Evolutionary conservation across 2,113 vertebrate species (phyloP).

Genomic region (Gnathonemus echidnorhynchus): DNA sequence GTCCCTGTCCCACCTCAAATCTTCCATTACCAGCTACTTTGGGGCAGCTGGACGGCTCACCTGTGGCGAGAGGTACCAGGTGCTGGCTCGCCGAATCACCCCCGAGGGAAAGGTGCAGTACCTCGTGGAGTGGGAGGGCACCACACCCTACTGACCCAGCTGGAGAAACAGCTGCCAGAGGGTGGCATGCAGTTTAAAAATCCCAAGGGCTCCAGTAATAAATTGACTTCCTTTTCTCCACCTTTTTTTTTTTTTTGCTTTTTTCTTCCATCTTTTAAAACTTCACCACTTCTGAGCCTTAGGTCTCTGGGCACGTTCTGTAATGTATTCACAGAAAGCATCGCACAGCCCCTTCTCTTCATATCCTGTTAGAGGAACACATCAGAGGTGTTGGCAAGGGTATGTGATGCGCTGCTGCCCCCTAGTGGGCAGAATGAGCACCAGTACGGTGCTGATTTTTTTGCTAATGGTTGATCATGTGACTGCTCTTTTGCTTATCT

Average conservation of each 20-base stretch:
- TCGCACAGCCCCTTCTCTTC: neutral
- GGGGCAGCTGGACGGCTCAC: slow-evolving; percentile 78
- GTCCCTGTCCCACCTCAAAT: slow-evolving; percentile 82
- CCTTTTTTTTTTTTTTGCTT: neutral
- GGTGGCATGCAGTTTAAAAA: neutral
- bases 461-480: neutral
- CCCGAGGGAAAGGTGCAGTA: slow-evolving; percentile 88
- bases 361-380: neutral
- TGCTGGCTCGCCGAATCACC: slow-evolving; percentile 81
- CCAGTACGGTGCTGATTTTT: neutral
- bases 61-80: slow-evolving; percentile 86
- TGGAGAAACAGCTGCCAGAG: neutral
- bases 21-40: slow-evolving; percentile 89
- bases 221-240: neutral
- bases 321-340: neutral
- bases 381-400: neutral
- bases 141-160: slow-evolving; percentile 75
- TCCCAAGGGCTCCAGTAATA: neutral
- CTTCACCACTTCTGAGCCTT: neutral
- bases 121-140: slow-evolving; percentile 91
- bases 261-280: neutral
- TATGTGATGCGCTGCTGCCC: neutral
- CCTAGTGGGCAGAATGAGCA: neutral
- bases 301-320: neutral
- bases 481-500: neutral